phyloP scores from a whole-genome alignment of 2,113 vertebrate genomes.

The Probosciger aterrimus region DNA sequence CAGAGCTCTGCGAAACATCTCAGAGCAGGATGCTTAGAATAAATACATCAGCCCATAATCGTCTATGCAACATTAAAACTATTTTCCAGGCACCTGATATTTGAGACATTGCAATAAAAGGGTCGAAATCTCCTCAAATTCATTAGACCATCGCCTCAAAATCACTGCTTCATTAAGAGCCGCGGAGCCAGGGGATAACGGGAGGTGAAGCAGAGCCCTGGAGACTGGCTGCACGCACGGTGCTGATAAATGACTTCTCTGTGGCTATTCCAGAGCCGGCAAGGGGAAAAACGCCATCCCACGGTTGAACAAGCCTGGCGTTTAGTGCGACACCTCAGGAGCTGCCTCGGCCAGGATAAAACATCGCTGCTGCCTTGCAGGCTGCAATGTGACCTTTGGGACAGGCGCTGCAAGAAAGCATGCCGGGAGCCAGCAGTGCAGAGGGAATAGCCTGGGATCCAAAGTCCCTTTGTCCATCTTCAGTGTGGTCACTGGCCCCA shows the following conservation, averaged over 20 bases:
- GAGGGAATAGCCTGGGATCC: not conserved
- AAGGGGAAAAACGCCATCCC: conserved; percentile 34
- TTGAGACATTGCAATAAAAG: not conserved
- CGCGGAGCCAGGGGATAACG: accelerated
- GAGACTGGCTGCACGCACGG: conserved; percentile 7
- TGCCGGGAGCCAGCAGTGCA: accelerated
- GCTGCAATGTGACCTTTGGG: not conserved
- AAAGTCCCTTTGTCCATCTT: not conserved
- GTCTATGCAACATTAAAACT: not conserved
- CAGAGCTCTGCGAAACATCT: not conserved
- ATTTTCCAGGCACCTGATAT: conserved; percentile 19
- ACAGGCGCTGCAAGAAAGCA: not conserved
- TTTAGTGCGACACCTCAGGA: not conserved
- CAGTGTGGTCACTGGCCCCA: not conserved
- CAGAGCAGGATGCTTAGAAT: not conserved
- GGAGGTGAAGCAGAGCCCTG: conserved; percentile 8
- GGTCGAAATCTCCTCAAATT: conserved; percentile 22
- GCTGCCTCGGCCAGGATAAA: not conserved
- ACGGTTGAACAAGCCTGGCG: not conserved
- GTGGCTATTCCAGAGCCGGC: not conserved
- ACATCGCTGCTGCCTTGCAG: not conserved
- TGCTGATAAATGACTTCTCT: conserved; percentile 15
- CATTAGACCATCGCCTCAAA: not conserved
- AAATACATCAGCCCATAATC: not conserved
- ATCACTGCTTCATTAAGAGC: not conserved